Percentiles rank a stretch among this genome's conserved stretches.
Conservation (phyloP, 1,140 invertebrate genomes). For the Rhagoletis pomonella region DNA sequence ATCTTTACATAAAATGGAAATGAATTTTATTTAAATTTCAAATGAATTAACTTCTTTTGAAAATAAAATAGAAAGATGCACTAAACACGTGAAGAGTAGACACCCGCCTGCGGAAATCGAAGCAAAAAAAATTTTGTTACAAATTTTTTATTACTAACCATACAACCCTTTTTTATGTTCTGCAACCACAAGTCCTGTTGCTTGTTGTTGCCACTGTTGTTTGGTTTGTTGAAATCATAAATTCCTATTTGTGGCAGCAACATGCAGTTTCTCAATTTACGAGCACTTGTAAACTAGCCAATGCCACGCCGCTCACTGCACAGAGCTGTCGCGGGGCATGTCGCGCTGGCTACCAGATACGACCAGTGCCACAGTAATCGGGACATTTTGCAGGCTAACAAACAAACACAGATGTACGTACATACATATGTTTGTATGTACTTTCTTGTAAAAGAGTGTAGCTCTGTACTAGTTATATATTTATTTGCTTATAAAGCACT, state of each 20-base stretch:
- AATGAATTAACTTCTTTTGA: neutral
- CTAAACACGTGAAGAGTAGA: neutral
- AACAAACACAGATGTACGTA: neutral
- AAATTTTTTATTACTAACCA: neutral
- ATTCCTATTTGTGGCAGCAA: conserved; percentile 18
- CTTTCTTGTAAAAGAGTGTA: no score
- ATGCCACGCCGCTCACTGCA: neutral
- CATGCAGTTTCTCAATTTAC: conserved; percentile 38
- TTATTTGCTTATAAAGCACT: neutral
- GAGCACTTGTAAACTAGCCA: conserved; percentile 14
- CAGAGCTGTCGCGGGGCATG: conserved; percentile 1
- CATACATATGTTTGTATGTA: neutral
- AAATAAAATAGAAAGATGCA: neutral
- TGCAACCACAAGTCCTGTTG: neutral
- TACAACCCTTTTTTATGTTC: neutral
- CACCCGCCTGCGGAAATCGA: neutral
- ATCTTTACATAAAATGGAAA: neutral
- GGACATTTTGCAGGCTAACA: neutral
- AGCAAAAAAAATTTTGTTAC: no score
- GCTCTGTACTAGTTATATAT: no score
- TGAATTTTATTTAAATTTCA: neutral
- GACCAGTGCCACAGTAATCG: neutral
- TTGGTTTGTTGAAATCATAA: conserved; percentile 35
- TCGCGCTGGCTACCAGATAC: neutral
- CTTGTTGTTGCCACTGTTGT: conserved; percentile 6